Evolutionary conservation across 2,888 invertebrate genomes (phyloP).

Genomic region (Tetheella fluctuosa): DNA sequence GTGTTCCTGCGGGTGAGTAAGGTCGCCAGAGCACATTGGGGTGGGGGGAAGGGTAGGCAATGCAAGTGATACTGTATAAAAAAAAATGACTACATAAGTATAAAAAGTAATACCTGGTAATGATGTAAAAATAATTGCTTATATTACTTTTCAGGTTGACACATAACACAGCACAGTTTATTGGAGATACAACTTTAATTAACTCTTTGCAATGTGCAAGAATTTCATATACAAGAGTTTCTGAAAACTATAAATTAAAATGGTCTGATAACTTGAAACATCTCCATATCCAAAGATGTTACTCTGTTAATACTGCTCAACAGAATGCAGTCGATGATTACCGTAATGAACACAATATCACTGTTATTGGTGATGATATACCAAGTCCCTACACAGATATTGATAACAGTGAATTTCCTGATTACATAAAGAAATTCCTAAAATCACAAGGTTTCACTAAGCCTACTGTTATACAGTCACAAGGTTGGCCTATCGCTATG

Average conservation of each 20-base stretch:
- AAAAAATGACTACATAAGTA: neutral
- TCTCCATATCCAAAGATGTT: conserved; percentile 41
- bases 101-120: neutral
- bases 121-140: neutral
- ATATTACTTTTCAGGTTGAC: conserved; percentile 50
- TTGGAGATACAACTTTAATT: conserved; percentile 31
- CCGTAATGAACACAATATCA: conserved; percentile 87
- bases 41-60: too few species aligned
- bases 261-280: conserved; percentile 28
- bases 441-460: conserved; percentile 86
- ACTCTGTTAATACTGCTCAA: conserved; percentile 57
- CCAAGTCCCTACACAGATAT: conserved; percentile 91
- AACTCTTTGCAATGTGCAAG: conserved; percentile 34
- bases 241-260: conserved; percentile 23
- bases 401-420: conserved; percentile 89
- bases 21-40: too few species aligned
- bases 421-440: conserved; percentile 86
- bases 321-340: conserved; percentile 85
- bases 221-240: conserved; percentile 38
- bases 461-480: conserved; percentile 93
- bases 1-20: too few species aligned
- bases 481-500: conserved; percentile 93
- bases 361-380: conserved; percentile 87
- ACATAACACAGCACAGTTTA: conserved; percentile 41
- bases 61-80: too few species aligned